Base-by-base conservation (phyloP, 1,140 invertebrate genomes). In the Solen grandis region DNA sequence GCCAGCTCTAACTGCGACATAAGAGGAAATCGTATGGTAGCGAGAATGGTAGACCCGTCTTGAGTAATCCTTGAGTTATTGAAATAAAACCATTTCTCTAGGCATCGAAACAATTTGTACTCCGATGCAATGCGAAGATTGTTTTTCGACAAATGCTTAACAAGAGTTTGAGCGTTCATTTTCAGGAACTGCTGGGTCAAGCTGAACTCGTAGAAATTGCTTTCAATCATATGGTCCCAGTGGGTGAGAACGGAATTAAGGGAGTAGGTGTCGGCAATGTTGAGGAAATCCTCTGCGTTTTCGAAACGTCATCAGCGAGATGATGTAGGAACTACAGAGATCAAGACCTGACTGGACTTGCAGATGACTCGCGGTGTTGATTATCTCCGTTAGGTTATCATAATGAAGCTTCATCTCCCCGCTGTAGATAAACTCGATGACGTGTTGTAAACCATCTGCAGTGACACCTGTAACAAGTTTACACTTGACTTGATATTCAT, bases 381-480 rank as follows among this genome's bases (percentile, higher is more conserved):
- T 88, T 10, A 91, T 86, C 69, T 92, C 91, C 3, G 87, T 90
- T 29, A 92, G 86, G 74, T 90, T 91, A 46, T 91, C 90, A 27
- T 84, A 81, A 22, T 88, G 84, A 10, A 92, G 84, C 8, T 83
- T 82, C 84, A 92, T 86, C 65, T 91, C 88, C 16, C 97, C 97
- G 88, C 96, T 96, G 90, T 98, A 98, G 88, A 98, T 97, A 91
- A 98, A 98, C 86, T 97, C 95, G 54, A 98, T 93, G 0, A 98
- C 93, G 82, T 95, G 94, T 65, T 95, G 94, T 65, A 98, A 93
- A 81, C 96, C 96, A 74, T 95, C 93, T 59, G 96, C 94, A 75
- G 95, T 95, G 25, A 98, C 94, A 46, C 95, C 95, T 78, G 63
- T 31, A 69, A 66, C n/a, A n/a, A n/a, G n/a, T n/a, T n/a, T n/a